Percentiles rank a stretch among this genome's conserved stretches.
phyloP scores from a whole-genome alignment of 2,113 vertebrate species.

The Microcebus tavaratra region DNA sequence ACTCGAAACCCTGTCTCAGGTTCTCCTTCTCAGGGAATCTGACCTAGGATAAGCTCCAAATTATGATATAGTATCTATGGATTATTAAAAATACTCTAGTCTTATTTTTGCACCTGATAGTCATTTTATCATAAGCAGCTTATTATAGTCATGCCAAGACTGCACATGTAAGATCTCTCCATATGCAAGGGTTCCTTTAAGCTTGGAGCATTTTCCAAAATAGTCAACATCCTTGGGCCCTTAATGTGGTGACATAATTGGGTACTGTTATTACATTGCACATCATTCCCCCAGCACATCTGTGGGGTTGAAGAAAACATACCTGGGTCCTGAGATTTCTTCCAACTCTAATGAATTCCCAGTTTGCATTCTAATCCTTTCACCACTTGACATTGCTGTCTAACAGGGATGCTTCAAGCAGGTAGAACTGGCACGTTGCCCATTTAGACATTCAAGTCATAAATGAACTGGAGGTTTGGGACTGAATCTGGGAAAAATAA shows the following conservation, averaged over 20 bases:
- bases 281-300: constrained; percentile 15
- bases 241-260: background rate
- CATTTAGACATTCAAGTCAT: constrained; percentile 51
- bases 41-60: background rate
- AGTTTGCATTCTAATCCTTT: constrained; percentile 57
- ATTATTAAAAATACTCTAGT: constrained; percentile 12
- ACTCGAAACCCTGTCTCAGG: background rate
- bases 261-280: constrained; percentile 21
- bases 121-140: constrained; percentile 27
- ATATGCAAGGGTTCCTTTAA: background rate
- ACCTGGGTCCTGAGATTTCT: background rate
- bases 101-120: background rate
- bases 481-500: background rate
- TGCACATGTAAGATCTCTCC: background rate
- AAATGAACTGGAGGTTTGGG: constrained; percentile 38
- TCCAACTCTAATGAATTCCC: constrained; percentile 62
- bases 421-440: constrained; percentile 48
- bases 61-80: background rate
- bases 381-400: constrained; percentile 54
- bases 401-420: constrained; percentile 53
- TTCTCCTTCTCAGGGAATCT: background rate
- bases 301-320: constrained; percentile 51
- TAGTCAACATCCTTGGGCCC: background rate
- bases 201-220: constrained; percentile 3
- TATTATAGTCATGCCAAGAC: background rate